A percentile compares a stretch with the other conserved stretches of the same genome.
Evolutionary conservation across 2,888 invertebrate species (phyloP).

Genomic region (Scaptomyza flava): DNA sequence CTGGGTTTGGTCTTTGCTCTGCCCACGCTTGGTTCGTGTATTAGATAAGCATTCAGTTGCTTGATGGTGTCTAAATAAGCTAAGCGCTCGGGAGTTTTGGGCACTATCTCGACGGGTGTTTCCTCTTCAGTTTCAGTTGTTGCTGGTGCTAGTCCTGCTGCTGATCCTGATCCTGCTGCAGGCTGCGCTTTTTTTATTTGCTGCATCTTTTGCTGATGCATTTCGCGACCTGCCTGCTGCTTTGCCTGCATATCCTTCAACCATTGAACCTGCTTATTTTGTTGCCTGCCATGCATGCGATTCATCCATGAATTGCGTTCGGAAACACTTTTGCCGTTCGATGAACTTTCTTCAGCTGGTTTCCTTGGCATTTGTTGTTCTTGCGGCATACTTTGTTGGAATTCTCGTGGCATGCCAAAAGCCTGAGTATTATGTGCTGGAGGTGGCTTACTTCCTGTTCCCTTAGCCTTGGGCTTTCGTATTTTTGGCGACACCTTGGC

Average conservation of each 20-base stretch:
- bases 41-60: conserved; percentile 49
- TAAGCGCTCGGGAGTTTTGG: conserved; percentile 46
- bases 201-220: conserved; percentile 52
- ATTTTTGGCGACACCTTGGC: conserved; percentile 56
- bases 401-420: conserved; percentile 22
- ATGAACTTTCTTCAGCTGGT: not conserved
- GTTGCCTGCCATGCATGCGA: conserved; percentile 65
- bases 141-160: not conserved
- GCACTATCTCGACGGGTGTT: not conserved
- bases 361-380: not conserved
- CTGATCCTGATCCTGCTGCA: not conserved
- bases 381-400: not conserved
- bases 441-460: not conserved
- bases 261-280: conserved; percentile 54
- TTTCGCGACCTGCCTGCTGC: conserved; percentile 55
- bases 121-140: not conserved
- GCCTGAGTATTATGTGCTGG: not conserved
- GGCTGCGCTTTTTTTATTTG: conserved; percentile 1
- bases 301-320: conserved; percentile 63
- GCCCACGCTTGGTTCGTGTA: conserved; percentile 39
- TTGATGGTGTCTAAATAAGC: conserved; percentile 56
- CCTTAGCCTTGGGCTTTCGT: conserved; percentile 30
- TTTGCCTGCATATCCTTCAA: conserved; percentile 64
- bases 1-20: conserved; percentile 35
- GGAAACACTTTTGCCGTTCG: not conserved